These are phyloP conservation scores for Gibbula magus DNA, from an alignment of 2,888 invertebrate genomes.

Conservation along the genomic window DNA sequence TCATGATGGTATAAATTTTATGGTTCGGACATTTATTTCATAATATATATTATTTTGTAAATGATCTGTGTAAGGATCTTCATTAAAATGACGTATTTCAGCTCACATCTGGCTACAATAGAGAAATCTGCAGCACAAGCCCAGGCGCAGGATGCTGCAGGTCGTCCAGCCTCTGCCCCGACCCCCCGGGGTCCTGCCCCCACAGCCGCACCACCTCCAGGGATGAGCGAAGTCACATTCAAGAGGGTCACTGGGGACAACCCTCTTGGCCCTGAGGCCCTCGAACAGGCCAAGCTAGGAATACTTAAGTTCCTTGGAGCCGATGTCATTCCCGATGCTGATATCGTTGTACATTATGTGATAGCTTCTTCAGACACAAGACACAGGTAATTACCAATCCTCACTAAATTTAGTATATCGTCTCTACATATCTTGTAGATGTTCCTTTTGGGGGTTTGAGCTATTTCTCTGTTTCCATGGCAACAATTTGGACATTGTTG, in stretches of 20 bases:
- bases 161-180: slow-evolving; percentile 41
- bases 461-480: too few species aligned
- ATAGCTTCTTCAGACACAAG: slow-evolving; percentile 92
- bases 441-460: too few species aligned
- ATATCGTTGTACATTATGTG: slow-evolving; percentile 85
- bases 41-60: not conserved
- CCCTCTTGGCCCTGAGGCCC: slow-evolving; percentile 68
- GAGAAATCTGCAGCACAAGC: not conserved
- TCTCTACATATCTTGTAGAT: too few species aligned
- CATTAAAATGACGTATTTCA: not conserved
- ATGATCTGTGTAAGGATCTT: not conserved
- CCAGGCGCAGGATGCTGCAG: slow-evolving; percentile 21
- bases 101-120: slow-evolving; percentile 14
- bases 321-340: slow-evolving; percentile 85
- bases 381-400: too few species aligned
- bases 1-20: too few species aligned
- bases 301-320: slow-evolving; percentile 88
- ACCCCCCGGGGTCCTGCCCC: slow-evolving; percentile 36
- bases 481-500: too few species aligned
- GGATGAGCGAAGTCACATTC: slow-evolving; percentile 66
- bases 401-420: too few species aligned
- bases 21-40: too few species aligned
- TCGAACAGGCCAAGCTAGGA: slow-evolving; percentile 88
- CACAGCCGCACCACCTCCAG: slow-evolving; percentile 60
- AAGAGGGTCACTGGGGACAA: slow-evolving; percentile 67